A percentile compares a stretch with the other conserved stretches of the same genome.
phyloP scores from a whole-genome alignment of 2,113 vertebrate genomes.

The Cinclus cinclus region DNA sequence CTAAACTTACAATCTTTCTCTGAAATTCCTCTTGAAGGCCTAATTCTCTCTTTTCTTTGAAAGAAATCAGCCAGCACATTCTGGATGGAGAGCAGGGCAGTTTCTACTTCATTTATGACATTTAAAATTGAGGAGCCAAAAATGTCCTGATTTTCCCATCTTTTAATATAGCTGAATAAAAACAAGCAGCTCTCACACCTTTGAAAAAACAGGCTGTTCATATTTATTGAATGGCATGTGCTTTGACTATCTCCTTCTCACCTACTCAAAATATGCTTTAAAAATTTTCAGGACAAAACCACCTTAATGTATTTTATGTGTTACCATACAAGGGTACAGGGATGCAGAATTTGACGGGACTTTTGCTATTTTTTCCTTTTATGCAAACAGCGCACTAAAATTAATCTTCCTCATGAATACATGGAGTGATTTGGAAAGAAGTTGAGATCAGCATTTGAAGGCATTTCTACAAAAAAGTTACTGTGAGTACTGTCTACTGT shows the following conservation, averaged over 20 bases:
- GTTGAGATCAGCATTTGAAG: not conserved
- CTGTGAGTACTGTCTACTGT: not conserved
- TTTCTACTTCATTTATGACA: not conserved
- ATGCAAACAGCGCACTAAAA: not conserved
- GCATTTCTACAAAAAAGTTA: not conserved
- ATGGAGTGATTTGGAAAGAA: not conserved
- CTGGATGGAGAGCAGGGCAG: not conserved
- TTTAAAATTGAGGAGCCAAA: not conserved
- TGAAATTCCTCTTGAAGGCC: not conserved
- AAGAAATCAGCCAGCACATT: not conserved
- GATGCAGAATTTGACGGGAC: not conserved
- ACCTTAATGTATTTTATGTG: not conserved
- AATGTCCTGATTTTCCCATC: not conserved
- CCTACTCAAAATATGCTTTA: not conserved
- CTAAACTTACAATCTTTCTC: not conserved
- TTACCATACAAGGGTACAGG: not conserved
- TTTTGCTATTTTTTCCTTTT: not conserved
- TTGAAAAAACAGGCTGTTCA: not conserved
- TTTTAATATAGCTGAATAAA: not conserved
- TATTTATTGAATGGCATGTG: not conserved
- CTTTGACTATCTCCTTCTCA: not conserved
- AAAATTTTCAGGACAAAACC: not conserved
- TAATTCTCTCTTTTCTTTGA: not conserved
- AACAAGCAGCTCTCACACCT: not conserved
- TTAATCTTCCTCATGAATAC: not conserved